A percentile compares a stretch with the other conserved stretches of the same genome.
Evolutionary conservation across 2,113 vertebrate species (phyloP).

Genomic region (Ploceus nigricollis): DNA sequence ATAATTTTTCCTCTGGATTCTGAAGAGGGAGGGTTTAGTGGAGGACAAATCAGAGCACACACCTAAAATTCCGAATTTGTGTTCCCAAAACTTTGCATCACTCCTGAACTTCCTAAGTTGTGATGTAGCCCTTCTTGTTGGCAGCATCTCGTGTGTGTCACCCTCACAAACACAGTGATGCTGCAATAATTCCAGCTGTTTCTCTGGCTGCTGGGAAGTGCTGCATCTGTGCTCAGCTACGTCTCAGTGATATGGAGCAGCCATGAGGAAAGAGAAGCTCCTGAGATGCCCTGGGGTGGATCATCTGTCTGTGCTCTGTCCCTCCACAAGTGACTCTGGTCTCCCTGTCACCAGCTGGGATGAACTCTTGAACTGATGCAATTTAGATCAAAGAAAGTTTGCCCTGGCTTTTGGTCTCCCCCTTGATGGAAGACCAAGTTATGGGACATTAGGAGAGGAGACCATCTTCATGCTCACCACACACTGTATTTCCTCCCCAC

Average conservation of each 20-base stretch:
- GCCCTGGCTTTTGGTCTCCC: not conserved
- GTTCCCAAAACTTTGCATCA: not conserved
- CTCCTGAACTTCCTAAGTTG: not conserved
- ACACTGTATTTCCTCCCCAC: not conserved
- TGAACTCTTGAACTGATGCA: not conserved
- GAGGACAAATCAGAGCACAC: rapidly evolving
- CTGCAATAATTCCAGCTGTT: not conserved
- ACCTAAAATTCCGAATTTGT: not conserved
- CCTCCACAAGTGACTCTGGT: not conserved
- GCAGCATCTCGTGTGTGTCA: not conserved
- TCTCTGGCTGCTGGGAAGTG: rapidly evolving
- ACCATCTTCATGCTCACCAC: not conserved
- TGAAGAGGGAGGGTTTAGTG: not conserved
- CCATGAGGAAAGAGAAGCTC: rapidly evolving
- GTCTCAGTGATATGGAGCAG: not conserved
- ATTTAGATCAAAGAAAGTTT: not conserved
- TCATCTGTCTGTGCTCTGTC: not conserved
- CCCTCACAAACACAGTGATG: rapidly evolving
- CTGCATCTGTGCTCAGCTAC: not conserved
- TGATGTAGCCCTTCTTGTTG: not conserved
- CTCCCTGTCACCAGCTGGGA: not conserved
- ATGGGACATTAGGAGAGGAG: not conserved
- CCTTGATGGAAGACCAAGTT: not conserved
- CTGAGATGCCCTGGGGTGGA: not conserved
- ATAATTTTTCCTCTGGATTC: not conserved